These are phyloP conservation scores for Spodoptera exigua DNA, from an alignment of 2,888 invertebrate genomes.

Conservation along the genomic window DNA sequence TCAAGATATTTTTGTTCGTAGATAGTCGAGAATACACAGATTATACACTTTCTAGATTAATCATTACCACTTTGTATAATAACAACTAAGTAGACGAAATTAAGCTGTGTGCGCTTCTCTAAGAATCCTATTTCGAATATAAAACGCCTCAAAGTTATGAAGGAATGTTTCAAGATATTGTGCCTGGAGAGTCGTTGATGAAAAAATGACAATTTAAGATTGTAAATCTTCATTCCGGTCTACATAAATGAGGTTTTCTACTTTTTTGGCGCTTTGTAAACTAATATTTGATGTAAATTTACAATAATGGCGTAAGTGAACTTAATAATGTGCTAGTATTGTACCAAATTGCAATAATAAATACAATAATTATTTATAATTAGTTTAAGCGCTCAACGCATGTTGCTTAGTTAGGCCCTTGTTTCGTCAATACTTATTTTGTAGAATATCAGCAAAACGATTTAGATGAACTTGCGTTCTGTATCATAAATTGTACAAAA, in stretches of 20 bases:
- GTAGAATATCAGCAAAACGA: slow-evolving; percentile 28
- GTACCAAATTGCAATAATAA: slow-evolving; percentile 36
- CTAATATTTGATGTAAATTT: background rate
- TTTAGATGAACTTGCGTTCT: slow-evolving; percentile 18
- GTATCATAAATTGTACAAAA: slow-evolving; percentile 55
- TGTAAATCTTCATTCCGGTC: no score
- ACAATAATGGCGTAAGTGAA: slow-evolving; percentile 9
- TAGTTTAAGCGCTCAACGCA: slow-evolving; percentile 19
- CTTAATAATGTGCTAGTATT: slow-evolving; percentile 8
- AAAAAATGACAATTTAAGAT: no score
- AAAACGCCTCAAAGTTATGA: no score
- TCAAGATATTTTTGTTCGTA: background rate
- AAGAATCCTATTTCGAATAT: no score
- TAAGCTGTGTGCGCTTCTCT: background rate
- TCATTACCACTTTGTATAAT: slow-evolving; percentile 7
- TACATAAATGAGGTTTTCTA: background rate
- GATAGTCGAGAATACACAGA: background rate
- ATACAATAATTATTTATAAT: slow-evolving; percentile 41
- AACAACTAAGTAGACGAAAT: slow-evolving; percentile 10
- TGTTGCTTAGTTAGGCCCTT: slow-evolving; percentile 12
- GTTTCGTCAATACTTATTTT: slow-evolving; percentile 16
- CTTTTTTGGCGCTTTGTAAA: slow-evolving; percentile 2
- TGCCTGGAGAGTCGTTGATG: no score
- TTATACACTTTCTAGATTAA: slow-evolving; percentile 2
- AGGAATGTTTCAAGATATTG: no score